These are phyloP conservation scores for Protaetia brevitarsis DNA, from an alignment of 1,140 invertebrate genomes.

Conservation along the genomic window DNA sequence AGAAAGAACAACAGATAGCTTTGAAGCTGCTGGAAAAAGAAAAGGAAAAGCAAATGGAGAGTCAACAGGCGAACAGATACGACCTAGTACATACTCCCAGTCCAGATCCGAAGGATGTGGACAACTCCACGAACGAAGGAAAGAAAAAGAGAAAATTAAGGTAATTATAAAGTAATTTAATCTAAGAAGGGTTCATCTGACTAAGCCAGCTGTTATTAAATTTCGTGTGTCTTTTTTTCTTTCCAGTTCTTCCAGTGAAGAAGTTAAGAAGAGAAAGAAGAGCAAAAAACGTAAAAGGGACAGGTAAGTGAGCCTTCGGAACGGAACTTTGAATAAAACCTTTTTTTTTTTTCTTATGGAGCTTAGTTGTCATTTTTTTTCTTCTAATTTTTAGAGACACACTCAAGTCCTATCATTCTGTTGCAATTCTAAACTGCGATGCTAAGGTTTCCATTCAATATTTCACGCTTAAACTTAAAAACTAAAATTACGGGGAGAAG, in stretches of 20 bases:
- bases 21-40: constrained; percentile 53
- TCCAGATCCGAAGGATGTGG: constrained; percentile 34
- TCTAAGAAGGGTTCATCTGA: not conserved
- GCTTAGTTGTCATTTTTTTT: no score
- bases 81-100: constrained; percentile 63
- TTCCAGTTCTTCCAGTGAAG: constrained; percentile 59
- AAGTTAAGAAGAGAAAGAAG: constrained; percentile 66
- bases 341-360: no score
- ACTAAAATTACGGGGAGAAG: no score
- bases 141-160: constrained; percentile 53
- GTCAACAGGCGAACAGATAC: constrained; percentile 56
- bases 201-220: not conserved
- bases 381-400: no score
- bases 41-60: constrained; percentile 56
- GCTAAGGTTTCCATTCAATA: no score
- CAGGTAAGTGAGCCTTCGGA: no score
- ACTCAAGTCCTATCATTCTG: no score
- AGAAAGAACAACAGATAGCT: constrained; percentile 54
- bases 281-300: constrained; percentile 68
- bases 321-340: no score
- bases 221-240: constrained; percentile 22
- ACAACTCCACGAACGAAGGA: constrained; percentile 42
- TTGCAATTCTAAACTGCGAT: no score
- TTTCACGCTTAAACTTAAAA: no score
- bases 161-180: constrained; percentile 23